A percentile compares a stretch with the other conserved stretches of the same genome.
These are phyloP conservation scores for Megaceryle maxima DNA, from an alignment of 2,113 vertebrate species.

Conservation along the genomic window DNA sequence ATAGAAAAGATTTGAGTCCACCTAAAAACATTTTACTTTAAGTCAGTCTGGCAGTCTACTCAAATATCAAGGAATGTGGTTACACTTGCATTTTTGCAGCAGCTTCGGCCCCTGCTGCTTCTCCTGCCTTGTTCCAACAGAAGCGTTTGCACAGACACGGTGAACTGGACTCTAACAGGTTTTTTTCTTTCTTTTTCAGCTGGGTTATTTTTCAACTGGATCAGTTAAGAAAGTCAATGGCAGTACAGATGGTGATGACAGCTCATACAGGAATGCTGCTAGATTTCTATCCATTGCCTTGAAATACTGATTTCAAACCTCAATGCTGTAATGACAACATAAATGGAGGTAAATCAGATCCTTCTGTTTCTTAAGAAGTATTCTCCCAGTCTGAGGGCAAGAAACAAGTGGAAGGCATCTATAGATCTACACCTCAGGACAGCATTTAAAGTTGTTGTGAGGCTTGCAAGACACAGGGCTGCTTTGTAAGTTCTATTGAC, in stretches of 20 bases:
- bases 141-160: background rate
- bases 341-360: constrained; percentile 29
- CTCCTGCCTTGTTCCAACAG: constrained; percentile 29
- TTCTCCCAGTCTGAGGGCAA: background rate
- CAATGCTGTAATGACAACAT: background rate
- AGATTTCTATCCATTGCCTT: constrained; percentile 1
- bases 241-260: background rate
- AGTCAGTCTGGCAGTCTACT: background rate
- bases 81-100: constrained; percentile 27
- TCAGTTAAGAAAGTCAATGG: background rate
- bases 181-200: background rate
- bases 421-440: background rate
- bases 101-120: constrained; percentile 43
- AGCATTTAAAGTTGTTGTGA: background rate
- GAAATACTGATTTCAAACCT: background rate
- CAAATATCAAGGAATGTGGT: constrained; percentile 19
- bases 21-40: background rate
- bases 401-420: background rate
- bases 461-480: background rate
- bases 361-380: background rate
- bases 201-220: background rate
- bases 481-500: background rate
- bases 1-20: background rate
- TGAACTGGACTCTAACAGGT: background rate
- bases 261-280: constrained; percentile 2